Evolutionary conservation across 2,113 vertebrate genomes (phyloP).

Genomic region (Caretta caretta): DNA sequence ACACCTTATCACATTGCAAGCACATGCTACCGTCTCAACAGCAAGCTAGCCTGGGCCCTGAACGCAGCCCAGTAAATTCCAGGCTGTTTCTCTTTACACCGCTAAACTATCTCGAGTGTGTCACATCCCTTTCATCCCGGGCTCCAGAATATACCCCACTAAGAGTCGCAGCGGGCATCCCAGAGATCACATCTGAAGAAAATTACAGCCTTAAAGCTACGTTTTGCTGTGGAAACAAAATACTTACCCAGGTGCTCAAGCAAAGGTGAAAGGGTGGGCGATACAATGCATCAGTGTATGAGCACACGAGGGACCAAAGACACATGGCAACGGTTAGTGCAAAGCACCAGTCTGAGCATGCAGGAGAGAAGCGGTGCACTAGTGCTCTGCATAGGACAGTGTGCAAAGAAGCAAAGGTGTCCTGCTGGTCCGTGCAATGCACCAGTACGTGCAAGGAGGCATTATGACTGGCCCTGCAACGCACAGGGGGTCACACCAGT

Average conservation of each 20-base stretch:
- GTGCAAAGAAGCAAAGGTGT: neutral
- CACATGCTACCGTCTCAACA: neutral
- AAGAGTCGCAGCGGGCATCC: conserved; percentile 62
- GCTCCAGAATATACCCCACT: conserved; percentile 39
- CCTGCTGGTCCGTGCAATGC: neutral
- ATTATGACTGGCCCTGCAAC: neutral
- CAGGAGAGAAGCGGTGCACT: neutral
- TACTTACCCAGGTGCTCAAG: conserved; percentile 34
- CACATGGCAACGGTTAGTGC: neutral
- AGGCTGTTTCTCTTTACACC: conserved; percentile 13
- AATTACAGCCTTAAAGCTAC: conserved; percentile 49
- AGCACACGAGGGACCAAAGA: neutral
- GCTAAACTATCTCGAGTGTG: conserved; percentile 48
- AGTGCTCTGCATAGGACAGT: neutral
- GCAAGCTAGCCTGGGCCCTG: no score
- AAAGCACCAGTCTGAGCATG: neutral
- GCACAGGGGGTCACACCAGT: accelerated
- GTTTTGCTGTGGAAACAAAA: conserved; percentile 60
- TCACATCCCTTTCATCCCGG: conserved; percentile 26
- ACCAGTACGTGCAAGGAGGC: accelerated
- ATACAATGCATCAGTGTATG: neutral
- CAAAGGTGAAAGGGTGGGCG: neutral
- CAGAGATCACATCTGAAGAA: conserved; percentile 60
- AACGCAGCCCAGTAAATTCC: neutral
- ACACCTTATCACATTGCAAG: neutral